Base-by-base conservation (phyloP, 2,797 vertebrate genomes). In the Iguana delicatissima region DNA sequence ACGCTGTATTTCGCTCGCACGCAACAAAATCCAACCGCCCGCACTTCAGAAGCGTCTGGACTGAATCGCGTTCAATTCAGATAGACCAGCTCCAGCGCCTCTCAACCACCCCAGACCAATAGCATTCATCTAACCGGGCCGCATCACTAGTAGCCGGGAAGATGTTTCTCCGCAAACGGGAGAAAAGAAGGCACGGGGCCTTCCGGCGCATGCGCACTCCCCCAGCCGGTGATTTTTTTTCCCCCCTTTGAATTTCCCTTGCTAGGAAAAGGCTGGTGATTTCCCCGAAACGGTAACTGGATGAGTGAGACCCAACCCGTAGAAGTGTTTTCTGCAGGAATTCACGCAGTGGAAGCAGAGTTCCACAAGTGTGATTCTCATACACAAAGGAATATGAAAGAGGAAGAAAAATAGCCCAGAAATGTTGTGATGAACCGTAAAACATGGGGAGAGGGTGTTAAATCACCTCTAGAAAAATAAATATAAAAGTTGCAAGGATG, bases 81-180 rank as follows among this genome's bases (percentile, higher is more conserved):
- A 0, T 0, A 1, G 26, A 42, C 38, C 0, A 42, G 0, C 3
- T 1, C 4, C 20, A 46, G 42, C 1, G 1, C 76, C 64, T 82
- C 6, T 9, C 5, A 50, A 13, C 0, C 1, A 4, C n/a, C 3
- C 0, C 1, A 32, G 6, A 2, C 95, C 95, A 96, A 95, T 95
- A 32, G 88, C 32, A 59, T 52, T 0, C 26, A 26, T 3, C 10
- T 0, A 0, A 0, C 0, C 0, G 0, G 8, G 0, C 0, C 0
- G 35, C 26, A 80, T 96, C 95, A 93, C 24, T 50, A 12, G 95
- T 95, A 73, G 90, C 94, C 35, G 0, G 46, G 92, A 83, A 2
- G 80, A 91, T 16, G 0, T 10, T 1, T 0, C 1, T 0, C 2
- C 0, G 29, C 12, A 87, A 67, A 55, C 86, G 91, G 6, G 7